Evolutionary conservation across 2,113 vertebrate genomes (phyloP), one percentile per base, ranked within the genome.

Genomic region (Ceratotherium simum): DNA sequence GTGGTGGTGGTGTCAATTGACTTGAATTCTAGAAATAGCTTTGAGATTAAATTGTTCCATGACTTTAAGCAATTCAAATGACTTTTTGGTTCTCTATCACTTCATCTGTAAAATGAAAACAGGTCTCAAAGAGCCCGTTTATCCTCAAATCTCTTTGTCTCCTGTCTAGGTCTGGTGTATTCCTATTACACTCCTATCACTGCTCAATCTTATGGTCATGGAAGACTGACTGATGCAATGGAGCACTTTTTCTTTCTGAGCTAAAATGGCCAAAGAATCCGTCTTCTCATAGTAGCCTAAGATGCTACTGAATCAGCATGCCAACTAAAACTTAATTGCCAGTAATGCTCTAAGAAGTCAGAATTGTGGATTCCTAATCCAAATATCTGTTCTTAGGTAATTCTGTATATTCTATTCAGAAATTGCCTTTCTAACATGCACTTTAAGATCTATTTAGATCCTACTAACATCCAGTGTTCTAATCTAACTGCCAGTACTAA

Each of bases 21-120:
- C 54, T 39, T 87, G 33, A 95, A 39, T 65, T 90, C 29, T 64
- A 87, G 78, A 96, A 78, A 80, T 69, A 72, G 60, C 82, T 75
- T 39, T 79, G 78, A 48, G 18, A 65, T 90, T 85, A 75, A 72
- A 54, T 39, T 75, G 46, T 89, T 58, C 0, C 1, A 16, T 65
- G 67, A 75, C 31, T 70, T 95, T 75, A 18, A 87, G 31, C 20
- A 86, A 78, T 93, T 88, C 60, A 85, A 20, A 75, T 90, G 87
- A 58, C 9, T 96, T 64, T 87, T 89, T 79, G 46, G 33, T 78
- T 96, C 12, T 51, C 16, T 70, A 31, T 4, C 5, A 23, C 20
- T 80, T 91, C 31, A 84, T 67, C n/a, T 90, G 29, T 64, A 36
- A 91, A 90, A 46, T 33, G 14, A 80, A 96, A 91, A 42, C 6